A percentile compares a stretch with the other conserved stretches of the same genome.
Conservation (phyloP, 2,888 invertebrate genomes). For the Trilocha varians region DNA sequence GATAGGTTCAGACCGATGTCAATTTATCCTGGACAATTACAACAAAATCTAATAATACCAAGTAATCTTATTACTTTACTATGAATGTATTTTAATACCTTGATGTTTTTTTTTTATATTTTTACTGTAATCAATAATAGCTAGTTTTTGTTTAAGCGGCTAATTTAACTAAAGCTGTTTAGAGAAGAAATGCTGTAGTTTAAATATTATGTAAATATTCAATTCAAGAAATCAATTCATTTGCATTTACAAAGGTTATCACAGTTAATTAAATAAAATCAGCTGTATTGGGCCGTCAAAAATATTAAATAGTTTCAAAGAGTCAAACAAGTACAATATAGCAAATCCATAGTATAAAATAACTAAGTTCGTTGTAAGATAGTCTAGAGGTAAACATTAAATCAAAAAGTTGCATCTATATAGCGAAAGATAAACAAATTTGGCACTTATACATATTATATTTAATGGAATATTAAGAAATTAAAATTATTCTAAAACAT, state of each 20-base stretch:
- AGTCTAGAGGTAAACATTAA: background rate
- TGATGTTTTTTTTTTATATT: background rate
- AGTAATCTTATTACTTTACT: background rate
- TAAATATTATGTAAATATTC: no score
- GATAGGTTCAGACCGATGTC: background rate
- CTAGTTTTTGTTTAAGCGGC: background rate
- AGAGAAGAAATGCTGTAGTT: no score
- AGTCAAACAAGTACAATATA: background rate
- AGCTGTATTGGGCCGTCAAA: conserved; percentile 34
- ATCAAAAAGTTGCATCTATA: conserved; percentile 6
- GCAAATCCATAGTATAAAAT: background rate
- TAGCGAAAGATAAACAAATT: background rate
- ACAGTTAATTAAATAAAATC: conserved; percentile 32
- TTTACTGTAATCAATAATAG: no score
- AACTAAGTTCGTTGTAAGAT: background rate
- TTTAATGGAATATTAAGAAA: background rate
- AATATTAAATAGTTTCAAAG: conserved; percentile 41
- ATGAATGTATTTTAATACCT: background rate
- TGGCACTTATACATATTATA: background rate
- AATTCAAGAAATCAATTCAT: conserved; percentile 29
- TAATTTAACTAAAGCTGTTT: no score
- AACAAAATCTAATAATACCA: background rate
- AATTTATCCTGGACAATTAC: background rate
- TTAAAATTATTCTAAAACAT: background rate
- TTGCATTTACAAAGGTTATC: conserved; percentile 47